These are phyloP conservation scores for Gracilinanus agilis DNA, from an alignment of 2,113 vertebrate genomes.

Conservation along the genomic window DNA sequence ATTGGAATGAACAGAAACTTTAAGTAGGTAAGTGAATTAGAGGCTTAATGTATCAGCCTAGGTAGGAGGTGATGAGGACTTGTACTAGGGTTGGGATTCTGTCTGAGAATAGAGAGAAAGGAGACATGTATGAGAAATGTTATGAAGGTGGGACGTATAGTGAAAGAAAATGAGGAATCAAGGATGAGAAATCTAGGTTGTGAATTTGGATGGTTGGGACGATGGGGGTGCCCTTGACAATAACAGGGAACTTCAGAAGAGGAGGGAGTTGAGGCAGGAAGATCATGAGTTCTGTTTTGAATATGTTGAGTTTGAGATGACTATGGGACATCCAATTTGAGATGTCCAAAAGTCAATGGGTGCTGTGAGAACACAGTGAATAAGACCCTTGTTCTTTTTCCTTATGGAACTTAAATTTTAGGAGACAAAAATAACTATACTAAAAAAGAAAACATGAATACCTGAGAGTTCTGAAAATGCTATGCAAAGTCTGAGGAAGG, in stretches of 20 bases:
- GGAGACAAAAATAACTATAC: not conserved
- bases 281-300: not conserved
- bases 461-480: not conserved
- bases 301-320: not conserved
- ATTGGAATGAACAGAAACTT: not conserved
- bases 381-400: not conserved
- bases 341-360: not conserved
- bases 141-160: not conserved
- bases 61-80: not conserved
- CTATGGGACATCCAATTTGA: not conserved
- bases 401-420: not conserved
- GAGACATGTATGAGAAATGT: not conserved
- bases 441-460: not conserved
- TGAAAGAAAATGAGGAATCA: not conserved
- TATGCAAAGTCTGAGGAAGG: not conserved
- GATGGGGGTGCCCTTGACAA: not conserved
- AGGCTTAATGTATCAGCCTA: not conserved
- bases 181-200: not conserved
- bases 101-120: not conserved
- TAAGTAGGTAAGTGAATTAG: not conserved
- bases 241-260: not conserved
- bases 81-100: not conserved
- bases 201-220: not conserved
- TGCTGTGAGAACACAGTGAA: not conserved
- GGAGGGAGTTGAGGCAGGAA: not conserved